Evolutionary conservation across 2,113 vertebrate genomes (phyloP).

Genomic region (Peromyscus leucopus): DNA sequence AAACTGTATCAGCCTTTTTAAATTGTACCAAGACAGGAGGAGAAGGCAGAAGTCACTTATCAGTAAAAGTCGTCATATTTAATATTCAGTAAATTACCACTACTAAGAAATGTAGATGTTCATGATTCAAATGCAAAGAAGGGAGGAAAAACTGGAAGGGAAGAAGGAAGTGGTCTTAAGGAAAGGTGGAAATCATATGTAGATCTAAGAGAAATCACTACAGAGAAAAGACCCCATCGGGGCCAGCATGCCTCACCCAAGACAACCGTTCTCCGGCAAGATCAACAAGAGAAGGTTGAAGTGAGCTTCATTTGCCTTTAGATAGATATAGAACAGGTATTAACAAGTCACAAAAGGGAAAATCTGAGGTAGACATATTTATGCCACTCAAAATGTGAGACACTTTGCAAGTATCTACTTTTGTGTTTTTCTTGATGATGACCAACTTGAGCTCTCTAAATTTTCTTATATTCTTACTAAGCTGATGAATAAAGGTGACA

Average conservation of each 20-base stretch:
- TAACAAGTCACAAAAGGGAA: neutral
- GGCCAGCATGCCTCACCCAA: neutral
- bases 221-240: neutral
- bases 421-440: neutral
- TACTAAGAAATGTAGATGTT: neutral
- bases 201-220: neutral
- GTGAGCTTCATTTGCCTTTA: neutral
- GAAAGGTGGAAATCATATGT: neutral
- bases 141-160: neutral
- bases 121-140: neutral
- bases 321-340: neutral
- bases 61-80: neutral
- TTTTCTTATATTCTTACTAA: neutral
- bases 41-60: neutral
- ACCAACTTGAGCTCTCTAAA: neutral
- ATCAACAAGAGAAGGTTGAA: neutral
- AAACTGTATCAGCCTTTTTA: neutral
- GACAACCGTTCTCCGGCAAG: neutral
- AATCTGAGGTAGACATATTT: neutral
- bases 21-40: neutral
- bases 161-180: neutral
- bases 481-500: constrained; percentile 13
- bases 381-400: neutral
- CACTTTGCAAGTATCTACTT: neutral
- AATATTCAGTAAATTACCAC: neutral